Evolutionary conservation across 2,113 vertebrate species (phyloP).

Genomic region (Danio rerio): DNA sequence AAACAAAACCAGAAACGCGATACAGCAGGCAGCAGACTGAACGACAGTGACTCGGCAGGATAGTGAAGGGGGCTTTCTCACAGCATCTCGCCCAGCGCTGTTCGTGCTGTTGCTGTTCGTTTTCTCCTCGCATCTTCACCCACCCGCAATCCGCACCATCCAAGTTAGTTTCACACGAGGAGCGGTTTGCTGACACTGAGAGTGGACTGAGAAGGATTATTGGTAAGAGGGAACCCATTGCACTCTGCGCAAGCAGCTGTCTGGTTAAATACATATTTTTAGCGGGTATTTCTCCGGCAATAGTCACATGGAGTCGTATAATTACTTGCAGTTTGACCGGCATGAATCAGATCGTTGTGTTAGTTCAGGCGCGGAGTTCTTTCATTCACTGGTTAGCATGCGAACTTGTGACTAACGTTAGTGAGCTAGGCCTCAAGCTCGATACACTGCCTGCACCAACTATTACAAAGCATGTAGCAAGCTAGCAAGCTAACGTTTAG

Average conservation of each 20-base stretch:
- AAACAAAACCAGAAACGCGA: slow-evolving; percentile 73
- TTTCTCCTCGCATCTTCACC: slow-evolving; percentile 53
- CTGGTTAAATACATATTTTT: not conserved
- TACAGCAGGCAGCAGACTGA: slow-evolving; percentile 62
- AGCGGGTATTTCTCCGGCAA: not conserved
- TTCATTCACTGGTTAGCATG: slow-evolving; percentile 44
- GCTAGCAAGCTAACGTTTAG: not conserved
- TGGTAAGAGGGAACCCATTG: slow-evolving; percentile 73
- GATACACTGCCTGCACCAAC: slow-evolving; percentile 15
- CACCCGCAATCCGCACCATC: slow-evolving; percentile 58
- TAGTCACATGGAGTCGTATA: not conserved
- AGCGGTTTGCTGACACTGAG: slow-evolving; percentile 78
- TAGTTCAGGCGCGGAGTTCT: not conserved
- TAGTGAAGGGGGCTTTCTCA: slow-evolving; percentile 62
- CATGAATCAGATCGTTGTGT: not conserved
- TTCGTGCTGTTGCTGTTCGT: slow-evolving; percentile 32
- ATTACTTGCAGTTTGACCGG: not conserved
- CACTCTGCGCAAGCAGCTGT: slow-evolving; percentile 1
- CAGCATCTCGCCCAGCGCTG: slow-evolving; percentile 36
- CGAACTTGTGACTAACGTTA: slow-evolving; percentile 46
- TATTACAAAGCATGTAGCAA: slow-evolving; percentile 10
- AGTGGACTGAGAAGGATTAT: slow-evolving; percentile 83
- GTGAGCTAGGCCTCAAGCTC: slow-evolving; percentile 49
- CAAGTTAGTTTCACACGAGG: slow-evolving; percentile 65
- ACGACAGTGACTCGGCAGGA: slow-evolving; percentile 82